phyloP scores from a whole-genome alignment of 2,797 vertebrate genomes.

The Mus minutoides region DNA sequence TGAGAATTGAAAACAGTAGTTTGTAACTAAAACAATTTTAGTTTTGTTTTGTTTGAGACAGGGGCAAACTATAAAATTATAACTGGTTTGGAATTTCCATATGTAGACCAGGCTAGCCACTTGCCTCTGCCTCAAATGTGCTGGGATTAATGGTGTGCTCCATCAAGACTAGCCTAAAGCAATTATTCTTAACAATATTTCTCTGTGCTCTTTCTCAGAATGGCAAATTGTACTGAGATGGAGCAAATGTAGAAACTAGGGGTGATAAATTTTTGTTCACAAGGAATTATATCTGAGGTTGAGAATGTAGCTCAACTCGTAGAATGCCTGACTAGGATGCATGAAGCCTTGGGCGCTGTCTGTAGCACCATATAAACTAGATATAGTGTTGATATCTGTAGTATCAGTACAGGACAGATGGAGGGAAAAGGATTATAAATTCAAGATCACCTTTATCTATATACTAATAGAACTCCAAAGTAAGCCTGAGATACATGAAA shows the following conservation, averaged over 20 bases:
- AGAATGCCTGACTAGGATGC: not conserved
- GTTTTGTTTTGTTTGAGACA: not conserved
- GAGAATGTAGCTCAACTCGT: not conserved
- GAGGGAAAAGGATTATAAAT: not conserved
- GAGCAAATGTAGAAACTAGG: not conserved
- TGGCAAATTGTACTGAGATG: not conserved
- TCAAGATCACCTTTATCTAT: not conserved
- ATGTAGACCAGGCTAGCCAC: not conserved
- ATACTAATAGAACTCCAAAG: not conserved
- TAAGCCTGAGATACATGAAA: not conserved
- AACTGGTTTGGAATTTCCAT: not conserved
- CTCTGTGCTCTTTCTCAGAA: not conserved
- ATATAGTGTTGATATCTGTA: too few relatives aligned
- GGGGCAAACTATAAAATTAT: not conserved
- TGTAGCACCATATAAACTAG: too few relatives aligned
- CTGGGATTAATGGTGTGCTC: not conserved
- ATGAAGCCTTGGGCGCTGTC: not conserved
- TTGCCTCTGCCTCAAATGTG: not conserved
- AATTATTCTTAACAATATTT: not conserved
- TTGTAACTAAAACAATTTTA: not conserved
- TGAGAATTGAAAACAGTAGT: not conserved
- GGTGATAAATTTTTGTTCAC: not conserved
- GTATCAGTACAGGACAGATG: not conserved
- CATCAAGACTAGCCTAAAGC: not conserved
- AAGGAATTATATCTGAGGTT: not conserved